Conservation (phyloP, 2,888 invertebrate species). For the Apamea sordens region DNA sequence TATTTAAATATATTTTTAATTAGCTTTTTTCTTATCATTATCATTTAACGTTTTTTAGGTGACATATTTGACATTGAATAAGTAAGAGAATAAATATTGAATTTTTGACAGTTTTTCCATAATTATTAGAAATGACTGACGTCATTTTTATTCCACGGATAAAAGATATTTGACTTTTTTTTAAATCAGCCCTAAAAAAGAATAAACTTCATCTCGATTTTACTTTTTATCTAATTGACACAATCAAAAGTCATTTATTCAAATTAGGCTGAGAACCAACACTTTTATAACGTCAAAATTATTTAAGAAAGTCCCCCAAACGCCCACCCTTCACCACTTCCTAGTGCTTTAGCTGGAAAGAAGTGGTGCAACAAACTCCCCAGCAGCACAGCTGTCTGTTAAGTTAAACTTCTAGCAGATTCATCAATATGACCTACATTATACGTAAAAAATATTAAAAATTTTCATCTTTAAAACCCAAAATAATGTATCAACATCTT, state of each 20-base stretch:
- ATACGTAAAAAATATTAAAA: background rate
- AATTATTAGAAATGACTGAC: no score
- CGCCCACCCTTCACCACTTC: background rate
- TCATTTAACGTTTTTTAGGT: background rate
- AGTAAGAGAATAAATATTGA: no score
- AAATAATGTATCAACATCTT: background rate
- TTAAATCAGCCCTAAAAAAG: background rate
- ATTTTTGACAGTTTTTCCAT: no score
- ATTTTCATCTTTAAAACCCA: background rate
- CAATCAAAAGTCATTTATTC: background rate
- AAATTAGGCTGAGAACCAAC: background rate
- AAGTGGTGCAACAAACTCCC: background rate
- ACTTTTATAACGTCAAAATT: background rate
- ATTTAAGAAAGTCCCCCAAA: background rate
- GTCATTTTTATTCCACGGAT: no score
- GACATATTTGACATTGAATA: constrained; percentile 15
- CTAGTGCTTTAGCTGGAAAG: background rate
- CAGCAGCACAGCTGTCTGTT: background rate
- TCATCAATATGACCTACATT: background rate
- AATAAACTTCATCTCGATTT: background rate
- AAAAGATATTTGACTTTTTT: no score
- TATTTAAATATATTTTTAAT: no score
- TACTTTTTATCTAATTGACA: background rate
- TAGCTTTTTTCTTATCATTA: background rate
- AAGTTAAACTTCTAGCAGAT: background rate